Evolutionary conservation across 2,797 vertebrate species (phyloP).

Genomic region (Betta splendens): DNA sequence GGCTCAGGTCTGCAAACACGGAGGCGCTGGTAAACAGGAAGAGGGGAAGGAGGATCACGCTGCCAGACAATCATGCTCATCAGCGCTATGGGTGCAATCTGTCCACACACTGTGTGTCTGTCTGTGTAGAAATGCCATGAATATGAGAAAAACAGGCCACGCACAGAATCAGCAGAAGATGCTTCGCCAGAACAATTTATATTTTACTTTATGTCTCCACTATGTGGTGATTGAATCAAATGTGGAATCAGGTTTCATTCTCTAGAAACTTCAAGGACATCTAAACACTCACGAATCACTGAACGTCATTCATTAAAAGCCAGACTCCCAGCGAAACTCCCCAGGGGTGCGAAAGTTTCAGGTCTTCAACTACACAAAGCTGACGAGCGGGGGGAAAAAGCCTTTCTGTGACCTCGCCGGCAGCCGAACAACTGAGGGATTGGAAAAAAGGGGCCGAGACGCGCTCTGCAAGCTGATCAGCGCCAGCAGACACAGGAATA

Average conservation of each 20-base stretch:
- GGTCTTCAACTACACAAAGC: neutral
- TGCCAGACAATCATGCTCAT: no score
- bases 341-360: slow-evolving; percentile 6
- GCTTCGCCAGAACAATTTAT: no score
- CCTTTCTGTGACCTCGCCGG: slow-evolving; percentile 12
- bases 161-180: no score
- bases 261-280: slow-evolving; percentile 8
- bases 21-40: neutral
- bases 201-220: no score
- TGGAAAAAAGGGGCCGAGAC: slow-evolving; percentile 6
- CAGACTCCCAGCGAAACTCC: neutral
- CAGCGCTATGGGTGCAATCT: no score
- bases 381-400: slow-evolving; percentile 15
- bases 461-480: slow-evolving; percentile 25
- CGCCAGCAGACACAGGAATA: slow-evolving; percentile 4
- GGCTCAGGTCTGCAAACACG: slow-evolving; percentile 17
- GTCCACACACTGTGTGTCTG: no score
- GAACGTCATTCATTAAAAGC: slow-evolving; percentile 13
- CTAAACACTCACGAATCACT: neutral
- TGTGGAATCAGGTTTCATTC: neutral
- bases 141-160: no score
- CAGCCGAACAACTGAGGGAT: slow-evolving; percentile 10
- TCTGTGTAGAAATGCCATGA: no score
- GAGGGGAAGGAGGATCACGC: no score
- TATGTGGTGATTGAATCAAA: neutral